Conservation (phyloP, 2,113 vertebrate genomes). For the Pollachius pollachius region DNA sequence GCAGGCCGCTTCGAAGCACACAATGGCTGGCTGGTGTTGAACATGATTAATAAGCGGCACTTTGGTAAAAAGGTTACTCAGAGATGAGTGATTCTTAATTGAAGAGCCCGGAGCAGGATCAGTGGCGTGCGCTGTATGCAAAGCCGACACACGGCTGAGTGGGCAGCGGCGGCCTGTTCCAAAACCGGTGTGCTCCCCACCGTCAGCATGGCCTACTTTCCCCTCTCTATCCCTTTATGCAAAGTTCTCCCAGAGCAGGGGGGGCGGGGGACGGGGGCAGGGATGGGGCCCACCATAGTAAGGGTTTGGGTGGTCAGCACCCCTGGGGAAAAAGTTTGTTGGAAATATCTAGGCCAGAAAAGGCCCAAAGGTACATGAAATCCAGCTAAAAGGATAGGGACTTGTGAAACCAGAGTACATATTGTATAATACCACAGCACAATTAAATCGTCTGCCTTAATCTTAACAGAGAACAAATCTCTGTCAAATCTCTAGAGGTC, state of each 20-base stretch:
- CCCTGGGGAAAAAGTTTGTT: no score
- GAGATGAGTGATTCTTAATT: neutral
- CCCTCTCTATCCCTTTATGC: conserved; percentile 2
- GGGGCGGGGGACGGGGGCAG: neutral
- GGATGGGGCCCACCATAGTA: neutral
- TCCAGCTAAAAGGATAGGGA: no score
- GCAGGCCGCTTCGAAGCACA: conserved; percentile 13
- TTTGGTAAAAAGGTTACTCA: neutral
- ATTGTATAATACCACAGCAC: no score
- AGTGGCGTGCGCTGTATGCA: conserved; percentile 9
- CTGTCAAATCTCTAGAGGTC: no score
- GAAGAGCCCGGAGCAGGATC: neutral
- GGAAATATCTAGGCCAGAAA: no score
- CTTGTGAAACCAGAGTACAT: no score
- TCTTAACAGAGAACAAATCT: no score
- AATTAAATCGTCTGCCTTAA: no score
- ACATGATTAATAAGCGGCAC: conserved; percentile 16
- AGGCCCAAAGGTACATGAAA: no score
- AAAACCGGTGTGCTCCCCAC: conserved; percentile 15
- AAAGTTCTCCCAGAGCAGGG: no score
- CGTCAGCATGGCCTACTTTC: conserved; percentile 15
- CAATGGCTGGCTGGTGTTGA: conserved; percentile 16
- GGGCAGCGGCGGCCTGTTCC: neutral
- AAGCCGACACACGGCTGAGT: conserved; percentile 12
- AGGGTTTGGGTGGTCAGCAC: no score